These are phyloP conservation scores for Parnassius glacialis DNA, from an alignment of 2,888 invertebrate genomes.

Conservation along the genomic window DNA sequence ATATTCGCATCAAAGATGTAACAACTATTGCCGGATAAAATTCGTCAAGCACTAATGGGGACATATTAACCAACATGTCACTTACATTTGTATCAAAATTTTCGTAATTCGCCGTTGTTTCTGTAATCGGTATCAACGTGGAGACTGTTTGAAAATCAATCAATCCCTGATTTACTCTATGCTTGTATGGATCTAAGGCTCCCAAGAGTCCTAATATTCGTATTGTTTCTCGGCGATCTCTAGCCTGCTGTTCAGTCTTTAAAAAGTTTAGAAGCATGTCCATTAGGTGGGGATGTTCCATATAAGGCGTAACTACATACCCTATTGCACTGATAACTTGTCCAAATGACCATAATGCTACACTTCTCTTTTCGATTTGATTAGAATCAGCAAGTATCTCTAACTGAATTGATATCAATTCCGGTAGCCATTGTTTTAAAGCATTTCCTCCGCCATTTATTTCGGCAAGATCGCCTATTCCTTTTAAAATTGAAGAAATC, in stretches of 20 bases:
- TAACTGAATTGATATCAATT: constrained; percentile 92
- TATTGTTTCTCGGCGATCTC: constrained; percentile 94
- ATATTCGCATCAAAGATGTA: constrained; percentile 95
- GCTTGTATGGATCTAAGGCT: constrained; percentile 98
- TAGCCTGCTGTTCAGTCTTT: constrained; percentile 95
- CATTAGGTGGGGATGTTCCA: constrained; percentile 94
- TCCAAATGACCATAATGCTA: constrained; percentile 97
- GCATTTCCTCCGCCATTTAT: constrained; percentile 92
- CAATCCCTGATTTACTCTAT: constrained; percentile 96
- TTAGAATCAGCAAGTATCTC: constrained; percentile 97
- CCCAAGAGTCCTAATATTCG: constrained; percentile 96
- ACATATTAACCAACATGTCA: constrained; percentile 97
- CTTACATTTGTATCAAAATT: constrained; percentile 85
- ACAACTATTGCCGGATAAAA: constrained; percentile 99
- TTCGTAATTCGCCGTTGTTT: constrained; percentile 83
- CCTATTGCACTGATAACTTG: constrained; percentile 98
- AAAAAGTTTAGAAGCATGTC: constrained; percentile 95
- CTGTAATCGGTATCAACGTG: constrained; percentile 88
- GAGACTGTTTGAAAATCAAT: constrained; percentile 93
- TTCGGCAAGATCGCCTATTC: constrained; percentile 97
- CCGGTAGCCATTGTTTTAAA: constrained; percentile 93
- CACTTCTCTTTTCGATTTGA: constrained; percentile 95
- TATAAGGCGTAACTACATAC: constrained; percentile 96
- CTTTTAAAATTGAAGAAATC: constrained; percentile 92
- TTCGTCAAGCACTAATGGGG: constrained; percentile 92